Conservation (phyloP, 2,113 vertebrate species). For the Oenanthe melanoleuca region DNA sequence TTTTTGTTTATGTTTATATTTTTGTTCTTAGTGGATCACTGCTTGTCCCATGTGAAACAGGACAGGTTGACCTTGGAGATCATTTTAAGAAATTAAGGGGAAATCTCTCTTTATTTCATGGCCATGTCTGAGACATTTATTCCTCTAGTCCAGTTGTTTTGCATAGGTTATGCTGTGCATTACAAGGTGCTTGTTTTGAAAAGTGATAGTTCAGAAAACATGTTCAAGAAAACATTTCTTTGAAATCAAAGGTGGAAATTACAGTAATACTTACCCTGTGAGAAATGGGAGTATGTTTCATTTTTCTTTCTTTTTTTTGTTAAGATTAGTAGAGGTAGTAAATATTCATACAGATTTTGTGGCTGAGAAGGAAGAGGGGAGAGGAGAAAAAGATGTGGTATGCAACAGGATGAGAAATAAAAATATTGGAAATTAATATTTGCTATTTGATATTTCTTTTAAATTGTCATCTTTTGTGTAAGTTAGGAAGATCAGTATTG, state of each 20-base stretch:
- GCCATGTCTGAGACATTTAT: not conserved
- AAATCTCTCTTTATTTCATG: not conserved
- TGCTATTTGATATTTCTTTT: not conserved
- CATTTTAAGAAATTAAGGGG: not conserved
- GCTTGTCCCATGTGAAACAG: not conserved
- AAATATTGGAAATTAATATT: not conserved
- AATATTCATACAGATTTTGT: not conserved
- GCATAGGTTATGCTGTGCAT: not conserved
- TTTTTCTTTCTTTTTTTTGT: not conserved
- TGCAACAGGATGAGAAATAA: not conserved
- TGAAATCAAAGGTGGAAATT: not conserved
- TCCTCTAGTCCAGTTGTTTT: not conserved
- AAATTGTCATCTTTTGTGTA: not conserved
- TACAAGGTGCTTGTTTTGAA: not conserved
- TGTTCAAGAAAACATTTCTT: not conserved
- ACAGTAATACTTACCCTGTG: not conserved
- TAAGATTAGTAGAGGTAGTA: not conserved
- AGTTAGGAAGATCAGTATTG: not conserved
- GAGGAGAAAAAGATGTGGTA: not conserved
- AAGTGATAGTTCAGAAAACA: not conserved
- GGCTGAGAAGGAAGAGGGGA: not conserved
- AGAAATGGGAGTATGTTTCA: not conserved
- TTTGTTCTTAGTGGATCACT: not conserved
- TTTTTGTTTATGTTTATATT: too few relatives aligned
- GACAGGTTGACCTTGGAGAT: not conserved